phyloP scores from a whole-genome alignment of 2,888 invertebrate species.

The Pinctada fucata region DNA sequence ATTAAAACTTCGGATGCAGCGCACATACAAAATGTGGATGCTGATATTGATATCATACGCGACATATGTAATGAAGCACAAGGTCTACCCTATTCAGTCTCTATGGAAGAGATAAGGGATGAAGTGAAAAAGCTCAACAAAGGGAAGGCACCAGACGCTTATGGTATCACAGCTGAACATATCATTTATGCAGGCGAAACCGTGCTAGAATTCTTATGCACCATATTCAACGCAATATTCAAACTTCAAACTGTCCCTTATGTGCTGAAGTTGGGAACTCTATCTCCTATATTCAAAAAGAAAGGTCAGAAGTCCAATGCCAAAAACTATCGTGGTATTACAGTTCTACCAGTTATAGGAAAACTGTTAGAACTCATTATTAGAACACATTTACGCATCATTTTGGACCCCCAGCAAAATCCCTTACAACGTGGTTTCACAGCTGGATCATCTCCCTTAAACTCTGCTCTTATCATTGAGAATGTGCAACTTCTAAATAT shows the following conservation, averaged over 20 bases:
- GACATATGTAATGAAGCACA: background rate
- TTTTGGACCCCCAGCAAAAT: slow-evolving; percentile 9
- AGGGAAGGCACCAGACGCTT: slow-evolving; percentile 6
- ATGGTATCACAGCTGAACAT: slow-evolving; percentile 7
- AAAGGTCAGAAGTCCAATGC: slow-evolving; percentile 5
- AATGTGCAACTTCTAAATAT: no score
- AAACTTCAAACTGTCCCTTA: background rate
- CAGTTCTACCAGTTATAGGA: background rate
- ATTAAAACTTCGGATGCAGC: background rate
- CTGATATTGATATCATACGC: background rate
- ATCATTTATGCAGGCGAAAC: background rate
- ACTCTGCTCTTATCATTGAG: no score
- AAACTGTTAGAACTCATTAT: slow-evolving; percentile 8
- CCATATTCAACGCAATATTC: background rate
- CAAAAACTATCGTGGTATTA: slow-evolving; percentile 7
- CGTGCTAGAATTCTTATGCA: background rate
- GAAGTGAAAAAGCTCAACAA: slow-evolving; percentile 6
- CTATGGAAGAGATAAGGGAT: background rate
- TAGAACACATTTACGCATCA: background rate
- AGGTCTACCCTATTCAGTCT: background rate
- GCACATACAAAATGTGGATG: background rate
- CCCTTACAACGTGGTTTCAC: slow-evolving; percentile 26
- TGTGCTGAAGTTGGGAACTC: background rate
- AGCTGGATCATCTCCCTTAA: background rate
- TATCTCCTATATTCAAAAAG: slow-evolving; percentile 11